Evolutionary conservation across 2,888 invertebrate species (phyloP).

Genomic region (Himalopsyche tibetana): DNA sequence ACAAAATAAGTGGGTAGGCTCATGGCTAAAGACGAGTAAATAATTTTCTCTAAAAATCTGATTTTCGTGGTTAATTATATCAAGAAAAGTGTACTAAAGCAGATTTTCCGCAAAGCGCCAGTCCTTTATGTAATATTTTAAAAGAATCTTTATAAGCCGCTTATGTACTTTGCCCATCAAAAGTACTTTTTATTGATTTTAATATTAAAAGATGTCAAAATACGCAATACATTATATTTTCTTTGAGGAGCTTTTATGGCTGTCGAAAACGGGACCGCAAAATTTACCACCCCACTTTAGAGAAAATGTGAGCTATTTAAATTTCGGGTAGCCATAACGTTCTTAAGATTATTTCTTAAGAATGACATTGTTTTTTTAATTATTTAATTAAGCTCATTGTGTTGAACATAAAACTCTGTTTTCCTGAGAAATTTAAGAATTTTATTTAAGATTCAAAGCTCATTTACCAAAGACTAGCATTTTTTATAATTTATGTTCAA

Average conservation of each 20-base stretch:
- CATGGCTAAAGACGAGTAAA: no score
- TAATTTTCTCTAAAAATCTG: background rate
- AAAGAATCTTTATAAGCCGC: conserved; percentile 9
- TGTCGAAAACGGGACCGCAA: background rate
- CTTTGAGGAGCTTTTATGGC: background rate
- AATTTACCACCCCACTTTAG: background rate
- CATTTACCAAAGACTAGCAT: no score
- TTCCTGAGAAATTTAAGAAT: no score
- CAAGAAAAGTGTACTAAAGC: conserved; percentile 21
- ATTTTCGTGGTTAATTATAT: conserved; percentile 11
- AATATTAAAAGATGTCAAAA: conserved; percentile 14
- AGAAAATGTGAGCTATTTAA: background rate
- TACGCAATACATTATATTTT: conserved; percentile 34
- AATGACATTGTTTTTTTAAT: background rate
- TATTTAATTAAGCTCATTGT: no score
- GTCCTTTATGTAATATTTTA: conserved; percentile 7
- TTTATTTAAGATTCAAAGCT: no score
- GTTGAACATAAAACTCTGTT: no score
- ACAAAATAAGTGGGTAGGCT: no score
- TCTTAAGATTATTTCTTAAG: background rate
- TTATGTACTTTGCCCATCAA: conserved; percentile 21
- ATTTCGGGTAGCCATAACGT: background rate
- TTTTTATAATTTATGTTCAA: no score
- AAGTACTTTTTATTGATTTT: conserved; percentile 26
- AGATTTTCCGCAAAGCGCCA: conserved; percentile 4